Conservation (phyloP, 2,797 vertebrate genomes). For the Notolepis coatsorum region DNA sequence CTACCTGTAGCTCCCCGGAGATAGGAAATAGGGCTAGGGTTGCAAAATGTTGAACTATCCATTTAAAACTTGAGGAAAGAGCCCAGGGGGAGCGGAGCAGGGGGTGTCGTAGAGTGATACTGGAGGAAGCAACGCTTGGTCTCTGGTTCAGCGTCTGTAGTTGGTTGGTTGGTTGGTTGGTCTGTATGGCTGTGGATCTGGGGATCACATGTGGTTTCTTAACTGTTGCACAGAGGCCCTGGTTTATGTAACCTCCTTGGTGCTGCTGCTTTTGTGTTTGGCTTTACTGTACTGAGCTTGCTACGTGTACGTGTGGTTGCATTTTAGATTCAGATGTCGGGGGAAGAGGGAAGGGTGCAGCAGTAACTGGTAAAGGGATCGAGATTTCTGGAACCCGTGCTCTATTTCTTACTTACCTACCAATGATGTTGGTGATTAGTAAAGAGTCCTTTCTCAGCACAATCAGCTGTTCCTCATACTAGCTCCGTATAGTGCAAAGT, state of each 20-base stretch:
- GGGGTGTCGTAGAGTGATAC: conserved; percentile 38
- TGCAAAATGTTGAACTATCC: neutral
- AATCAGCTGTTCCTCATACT: too few species aligned
- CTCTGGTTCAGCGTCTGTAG: conserved; percentile 52
- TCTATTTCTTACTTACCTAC: too few species aligned
- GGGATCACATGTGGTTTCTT: conserved; percentile 18
- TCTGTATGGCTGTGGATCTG: conserved; percentile 19
- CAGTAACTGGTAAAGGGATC: too few species aligned
- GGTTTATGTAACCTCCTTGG: conserved; percentile 13
- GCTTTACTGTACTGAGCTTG: conserved; percentile 28
- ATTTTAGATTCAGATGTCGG: conserved; percentile 15
- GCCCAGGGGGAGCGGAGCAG: conserved; percentile 37
- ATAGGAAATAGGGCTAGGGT: too few species aligned
- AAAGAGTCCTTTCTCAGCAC: too few species aligned
- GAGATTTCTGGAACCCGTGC: too few species aligned
- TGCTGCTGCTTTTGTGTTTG: conserved; percentile 52
- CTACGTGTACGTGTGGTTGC: conserved; percentile 33
- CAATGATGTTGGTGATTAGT: neutral
- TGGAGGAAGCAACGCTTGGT: conserved; percentile 41
- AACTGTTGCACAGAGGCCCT: conserved; percentile 31
- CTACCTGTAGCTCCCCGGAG: too few species aligned
- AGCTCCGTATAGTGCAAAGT: too few species aligned
- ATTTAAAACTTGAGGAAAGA: conserved; percentile 7
- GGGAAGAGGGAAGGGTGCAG: too few species aligned
- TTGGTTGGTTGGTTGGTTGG: conserved; percentile 38